phyloP scores from a whole-genome alignment of 2,888 invertebrate species.

The Sthenelais limicola region DNA sequence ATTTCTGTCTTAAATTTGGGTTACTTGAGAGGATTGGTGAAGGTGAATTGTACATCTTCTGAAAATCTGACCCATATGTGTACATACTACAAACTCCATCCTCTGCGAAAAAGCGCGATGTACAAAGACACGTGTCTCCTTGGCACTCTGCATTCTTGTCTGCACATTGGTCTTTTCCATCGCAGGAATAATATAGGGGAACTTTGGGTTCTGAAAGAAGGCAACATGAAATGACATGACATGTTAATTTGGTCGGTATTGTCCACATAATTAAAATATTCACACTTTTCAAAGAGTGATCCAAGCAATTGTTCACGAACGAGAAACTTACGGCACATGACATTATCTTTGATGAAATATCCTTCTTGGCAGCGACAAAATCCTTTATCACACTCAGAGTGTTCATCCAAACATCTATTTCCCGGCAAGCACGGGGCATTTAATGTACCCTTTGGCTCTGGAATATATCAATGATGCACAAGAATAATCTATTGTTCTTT shows the following conservation, averaged over 20 bases:
- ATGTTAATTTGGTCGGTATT: not conserved
- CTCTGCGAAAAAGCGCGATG: constrained; percentile 41
- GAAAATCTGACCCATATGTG: too few species aligned
- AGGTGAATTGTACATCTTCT: too few species aligned
- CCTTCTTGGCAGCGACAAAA: constrained; percentile 46
- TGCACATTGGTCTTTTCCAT: constrained; percentile 43
- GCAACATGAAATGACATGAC: not conserved
- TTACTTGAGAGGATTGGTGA: too few species aligned
- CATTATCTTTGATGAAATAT: constrained; percentile 46
- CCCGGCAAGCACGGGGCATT: constrained; percentile 47
- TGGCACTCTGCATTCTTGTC: constrained; percentile 49
- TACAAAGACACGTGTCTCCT: constrained; percentile 47
- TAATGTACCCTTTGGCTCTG: constrained; percentile 48
- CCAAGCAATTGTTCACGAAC: too few species aligned
- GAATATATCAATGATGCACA: too few species aligned
- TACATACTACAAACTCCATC: constrained; percentile 46
- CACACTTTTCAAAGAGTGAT: not conserved
- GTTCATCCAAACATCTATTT: constrained; percentile 41
- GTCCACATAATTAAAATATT: not conserved
- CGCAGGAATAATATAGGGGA: constrained; percentile 48
- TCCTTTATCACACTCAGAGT: constrained; percentile 44
- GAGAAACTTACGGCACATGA: constrained; percentile 49
- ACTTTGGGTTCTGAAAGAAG: constrained; percentile 42
- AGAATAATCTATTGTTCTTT: too few species aligned
- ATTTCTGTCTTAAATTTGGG: too few species aligned